Evolutionary conservation across 2,797 vertebrate species (phyloP).

Genomic region (Amblyopsis hoosieri): DNA sequence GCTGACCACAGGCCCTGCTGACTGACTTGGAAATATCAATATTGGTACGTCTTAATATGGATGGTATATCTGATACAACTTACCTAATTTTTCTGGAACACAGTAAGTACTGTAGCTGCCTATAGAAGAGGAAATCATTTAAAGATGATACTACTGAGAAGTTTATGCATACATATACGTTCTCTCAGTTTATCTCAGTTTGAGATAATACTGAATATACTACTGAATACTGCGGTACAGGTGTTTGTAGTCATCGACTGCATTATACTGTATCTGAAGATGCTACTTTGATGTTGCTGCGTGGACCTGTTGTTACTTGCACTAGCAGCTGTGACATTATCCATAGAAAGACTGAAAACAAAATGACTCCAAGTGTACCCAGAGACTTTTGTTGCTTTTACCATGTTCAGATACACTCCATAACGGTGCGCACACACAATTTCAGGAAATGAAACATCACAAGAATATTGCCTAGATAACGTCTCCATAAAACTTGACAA

Average conservation of each 20-base stretch:
- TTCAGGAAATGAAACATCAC: slow-evolving; percentile 8
- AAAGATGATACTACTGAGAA: slow-evolving; percentile 53
- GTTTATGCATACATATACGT: neutral
- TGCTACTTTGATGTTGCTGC: slow-evolving; percentile 13
- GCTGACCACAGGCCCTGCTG: slow-evolving; percentile 26
- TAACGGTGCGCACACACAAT: slow-evolving; percentile 12
- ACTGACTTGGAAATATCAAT: neutral
- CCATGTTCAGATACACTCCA: slow-evolving; percentile 8
- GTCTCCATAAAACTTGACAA: slow-evolving; percentile 12
- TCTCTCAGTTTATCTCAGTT: neutral
- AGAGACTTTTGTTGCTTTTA: neutral
- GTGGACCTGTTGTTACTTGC: slow-evolving; percentile 17
- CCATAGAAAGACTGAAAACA: slow-evolving; percentile 29
- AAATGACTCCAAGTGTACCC: neutral
- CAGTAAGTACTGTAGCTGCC: slow-evolving; percentile 1
- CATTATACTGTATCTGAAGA: slow-evolving; percentile 22
- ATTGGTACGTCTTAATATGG: slow-evolving; percentile 3
- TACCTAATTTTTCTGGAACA: slow-evolving; percentile 15
- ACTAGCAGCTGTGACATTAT: slow-evolving; percentile 16
- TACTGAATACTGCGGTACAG: slow-evolving; percentile 37
- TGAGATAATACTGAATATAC: slow-evolving; percentile 35
- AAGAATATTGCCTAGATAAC: slow-evolving; percentile 18
- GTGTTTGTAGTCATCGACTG: slow-evolving; percentile 10
- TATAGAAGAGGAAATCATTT: slow-evolving; percentile 6
- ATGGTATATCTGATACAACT: neutral